These are phyloP conservation scores for Hemaris fuciformis DNA, from an alignment of 2,888 invertebrate genomes.

Conservation along the genomic window DNA sequence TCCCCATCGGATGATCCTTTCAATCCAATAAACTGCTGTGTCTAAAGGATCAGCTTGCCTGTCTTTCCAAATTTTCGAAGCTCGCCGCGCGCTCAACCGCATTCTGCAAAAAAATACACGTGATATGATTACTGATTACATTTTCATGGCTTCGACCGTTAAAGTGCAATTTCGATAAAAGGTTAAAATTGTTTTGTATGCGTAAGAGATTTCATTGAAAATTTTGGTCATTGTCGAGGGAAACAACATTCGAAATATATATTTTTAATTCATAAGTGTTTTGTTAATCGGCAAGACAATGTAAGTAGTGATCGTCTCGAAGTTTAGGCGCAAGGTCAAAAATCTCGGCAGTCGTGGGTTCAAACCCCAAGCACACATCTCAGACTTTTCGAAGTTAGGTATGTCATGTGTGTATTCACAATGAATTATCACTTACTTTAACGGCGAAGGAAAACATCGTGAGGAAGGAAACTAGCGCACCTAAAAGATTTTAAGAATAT, in stretches of 20 bases:
- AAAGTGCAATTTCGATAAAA: not conserved
- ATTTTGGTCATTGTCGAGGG: not conserved
- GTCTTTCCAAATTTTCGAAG: slow-evolving; percentile 78
- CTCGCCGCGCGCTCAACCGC: slow-evolving; percentile 61
- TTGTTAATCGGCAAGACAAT: not conserved
- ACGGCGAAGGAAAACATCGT: too few species aligned
- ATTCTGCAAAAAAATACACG: slow-evolving; percentile 51
- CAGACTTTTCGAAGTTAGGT: too few species aligned
- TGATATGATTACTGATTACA: not conserved
- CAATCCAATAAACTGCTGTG: slow-evolving; percentile 82
- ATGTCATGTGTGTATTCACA: too few species aligned
- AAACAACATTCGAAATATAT: not conserved
- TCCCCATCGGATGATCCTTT: slow-evolving; percentile 77
- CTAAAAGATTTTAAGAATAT: too few species aligned
- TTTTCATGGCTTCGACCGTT: not conserved
- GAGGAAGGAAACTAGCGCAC: too few species aligned
- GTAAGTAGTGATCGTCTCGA: too few species aligned
- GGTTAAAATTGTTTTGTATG: not conserved
- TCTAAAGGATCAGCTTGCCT: slow-evolving; percentile 76
- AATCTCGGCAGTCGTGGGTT: too few species aligned
- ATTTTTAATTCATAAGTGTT: not conserved
- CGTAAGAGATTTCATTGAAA: not conserved
- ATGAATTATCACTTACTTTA: too few species aligned
- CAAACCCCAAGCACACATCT: too few species aligned
- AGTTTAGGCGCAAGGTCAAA: too few species aligned